phyloP scores from a whole-genome alignment of 1,140 invertebrate species.

The Drosophila mojavensis region DNA sequence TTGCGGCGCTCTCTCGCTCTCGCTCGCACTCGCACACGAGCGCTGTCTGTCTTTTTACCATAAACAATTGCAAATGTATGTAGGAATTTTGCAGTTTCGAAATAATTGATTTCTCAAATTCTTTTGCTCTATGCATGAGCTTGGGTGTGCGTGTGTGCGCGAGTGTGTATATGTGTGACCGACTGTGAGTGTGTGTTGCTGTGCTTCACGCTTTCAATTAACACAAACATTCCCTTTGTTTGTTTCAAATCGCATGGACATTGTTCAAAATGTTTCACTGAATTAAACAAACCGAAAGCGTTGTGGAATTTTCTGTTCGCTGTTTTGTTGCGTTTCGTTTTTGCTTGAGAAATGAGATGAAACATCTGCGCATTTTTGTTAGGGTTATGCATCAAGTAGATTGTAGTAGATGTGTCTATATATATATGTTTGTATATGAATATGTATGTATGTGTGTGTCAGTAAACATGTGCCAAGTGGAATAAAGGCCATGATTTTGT shows the following conservation, averaged over 20 bases:
- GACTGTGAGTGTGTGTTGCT: constrained; percentile 10
- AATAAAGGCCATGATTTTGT: constrained; percentile 28
- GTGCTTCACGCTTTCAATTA: constrained; percentile 81
- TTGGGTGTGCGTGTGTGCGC: background rate
- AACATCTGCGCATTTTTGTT: constrained; percentile 78
- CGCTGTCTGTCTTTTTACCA: constrained; percentile 49
- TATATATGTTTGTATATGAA: background rate
- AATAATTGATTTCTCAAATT: constrained; percentile 82
- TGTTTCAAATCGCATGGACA: constrained; percentile 80
- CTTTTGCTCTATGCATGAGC: constrained; percentile 42
- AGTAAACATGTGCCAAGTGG: constrained; percentile 14
- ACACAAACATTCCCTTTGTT: constrained; percentile 81
- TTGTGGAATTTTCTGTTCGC: constrained; percentile 60
- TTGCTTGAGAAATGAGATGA: constrained; percentile 63
- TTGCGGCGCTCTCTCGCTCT: constrained; percentile 6
- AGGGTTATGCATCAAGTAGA: constrained; percentile 72
- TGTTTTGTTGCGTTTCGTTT: constrained; percentile 25
- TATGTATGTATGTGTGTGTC: background rate
- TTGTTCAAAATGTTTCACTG: constrained; percentile 78
- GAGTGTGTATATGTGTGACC: background rate
- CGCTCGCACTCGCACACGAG: constrained; percentile 9
- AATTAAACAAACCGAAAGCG: constrained; percentile 66
- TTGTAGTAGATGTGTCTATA: constrained; percentile 44
- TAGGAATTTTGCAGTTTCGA: constrained; percentile 81
- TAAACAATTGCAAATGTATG: constrained; percentile 82